Evolutionary conservation across 1,140 invertebrate species (phyloP), one percentile per base, ranked within the genome.

Genomic region (Lanistes nyassanus): DNA sequence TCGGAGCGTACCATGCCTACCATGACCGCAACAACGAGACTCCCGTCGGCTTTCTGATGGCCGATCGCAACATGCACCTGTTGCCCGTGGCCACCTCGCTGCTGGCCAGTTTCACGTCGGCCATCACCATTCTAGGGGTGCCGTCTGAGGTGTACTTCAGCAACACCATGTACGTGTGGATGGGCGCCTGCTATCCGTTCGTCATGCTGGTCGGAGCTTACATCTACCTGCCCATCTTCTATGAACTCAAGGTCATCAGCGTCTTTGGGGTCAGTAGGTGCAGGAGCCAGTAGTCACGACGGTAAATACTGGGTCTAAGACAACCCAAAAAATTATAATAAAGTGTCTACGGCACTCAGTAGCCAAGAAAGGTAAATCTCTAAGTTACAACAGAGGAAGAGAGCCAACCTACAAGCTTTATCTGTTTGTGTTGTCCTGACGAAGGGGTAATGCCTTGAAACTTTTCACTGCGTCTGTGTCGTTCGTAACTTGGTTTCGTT

Each of bases 51-150:
- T 95, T 95, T 83, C 88, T 96, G 11, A 88, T 95, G 26, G 94
- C 94, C 94, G 93, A 94, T 81, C 91, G 92, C 76, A 93, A 93
- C 42, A 94, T 96, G 94, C 90, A 92, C 3, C 60, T 82, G 31
- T 7, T 84, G 3, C 85, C 85, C 1, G 84, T 85, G 56, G 78
- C 85, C 0, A 65, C 87, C 67, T 86, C 84, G 26, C 72, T 86
- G 69, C 73, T 87, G 56, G 81, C 87, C 89, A 96, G 95, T 42
- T 97, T 97, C 84, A 97, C 97, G 95, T 97, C 96, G 1, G 95
- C 96, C 16, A 93, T 97, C 21, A 96, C 96, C 0, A 87, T 98
- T 5, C 89, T 98, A 31, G 96, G 96, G 6, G 82, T 80, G 9
- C 81, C 85, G 37, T 74, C 79, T 7, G 85, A 87, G 76, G 81